Base-by-base conservation (phyloP, 2,113 vertebrate species). In the Anguilla japonica region DNA sequence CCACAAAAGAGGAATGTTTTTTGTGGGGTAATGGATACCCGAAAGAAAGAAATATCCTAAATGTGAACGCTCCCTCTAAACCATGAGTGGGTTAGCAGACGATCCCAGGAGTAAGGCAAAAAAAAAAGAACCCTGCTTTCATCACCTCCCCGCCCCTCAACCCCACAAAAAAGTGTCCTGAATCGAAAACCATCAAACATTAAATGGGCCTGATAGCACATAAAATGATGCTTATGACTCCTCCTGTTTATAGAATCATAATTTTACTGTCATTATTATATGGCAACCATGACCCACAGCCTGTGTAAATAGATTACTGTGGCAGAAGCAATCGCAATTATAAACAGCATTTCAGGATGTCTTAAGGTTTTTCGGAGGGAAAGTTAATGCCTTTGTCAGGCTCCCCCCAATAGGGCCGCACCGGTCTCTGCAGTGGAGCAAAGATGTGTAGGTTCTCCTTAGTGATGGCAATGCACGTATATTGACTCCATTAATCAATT, bases 281-380 rank as follows among this genome's bases (percentile, higher is more conserved):
- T 91, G 91, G 91, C 93, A 94, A 92, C 92, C 94, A 95, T 93
- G 93, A 89, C 93, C 91, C 80, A 84, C 87, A 87, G 92, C 93
- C 90, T 92, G 87, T 92, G 88, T 87, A 88, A 93, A 93, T 91
- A 94, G 92, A 94, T 94, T 90, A 94, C 94, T 95, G 93, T 92
- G 92, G 92, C 92, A 90, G 88, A 83, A 29, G 85, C 46, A 84
- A 56, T 83, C 39, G 50, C 41, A n/a, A 79, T 87, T 90, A 85
- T 90, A 90, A 93, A 91, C 86, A 53, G 88, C 89, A 89, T 91
- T 89, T 88, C 86, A 86, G 89, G 84, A 87, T 91, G 86, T 87
- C 87, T 41, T 71, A 41, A 41, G 82, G 81, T 41, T 1, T 78
- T 40, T 56, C 57, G 43, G 34, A n/a, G 39, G 75, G 82, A 57